Evolutionary conservation across 1,140 invertebrate genomes (phyloP).

Genomic region (Lepidurus arcticus): DNA sequence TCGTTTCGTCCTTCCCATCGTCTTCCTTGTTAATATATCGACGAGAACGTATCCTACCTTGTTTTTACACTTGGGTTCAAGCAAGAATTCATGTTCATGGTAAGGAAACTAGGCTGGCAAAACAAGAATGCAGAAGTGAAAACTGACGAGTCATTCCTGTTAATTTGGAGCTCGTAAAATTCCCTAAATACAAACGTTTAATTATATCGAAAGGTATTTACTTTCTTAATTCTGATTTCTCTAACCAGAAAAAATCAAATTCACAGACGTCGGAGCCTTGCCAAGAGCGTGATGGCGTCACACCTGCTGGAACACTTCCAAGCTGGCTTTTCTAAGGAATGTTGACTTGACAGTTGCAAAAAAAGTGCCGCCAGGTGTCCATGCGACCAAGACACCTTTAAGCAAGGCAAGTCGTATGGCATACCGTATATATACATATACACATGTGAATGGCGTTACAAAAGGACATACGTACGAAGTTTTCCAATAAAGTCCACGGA

Average conservation of each 20-base stretch:
- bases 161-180: constrained; percentile 1
- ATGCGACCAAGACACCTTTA: neutral
- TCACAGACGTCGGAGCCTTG: too few relatives aligned
- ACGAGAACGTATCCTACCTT: neutral
- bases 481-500: neutral
- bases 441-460: neutral
- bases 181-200: constrained; percentile 1
- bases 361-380: neutral
- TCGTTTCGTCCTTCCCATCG: constrained; percentile 1
- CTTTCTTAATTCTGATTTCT: neutral
- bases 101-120: neutral
- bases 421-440: constrained; percentile 22
- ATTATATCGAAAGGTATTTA: neutral
- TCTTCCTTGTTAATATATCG: neutral
- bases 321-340: too few relatives aligned
- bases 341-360: too few relatives aligned
- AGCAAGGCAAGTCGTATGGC: neutral
- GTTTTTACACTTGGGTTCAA: neutral
- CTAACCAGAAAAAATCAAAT: neutral
- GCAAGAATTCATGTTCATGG: too few relatives aligned
- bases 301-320: too few relatives aligned
- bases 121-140: neutral
- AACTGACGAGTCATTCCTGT: constrained; percentile 2
- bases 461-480: neutral
- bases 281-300: too few relatives aligned